phyloP scores from a whole-genome alignment of 2,888 invertebrate species.

The Rotaria macrura region DNA sequence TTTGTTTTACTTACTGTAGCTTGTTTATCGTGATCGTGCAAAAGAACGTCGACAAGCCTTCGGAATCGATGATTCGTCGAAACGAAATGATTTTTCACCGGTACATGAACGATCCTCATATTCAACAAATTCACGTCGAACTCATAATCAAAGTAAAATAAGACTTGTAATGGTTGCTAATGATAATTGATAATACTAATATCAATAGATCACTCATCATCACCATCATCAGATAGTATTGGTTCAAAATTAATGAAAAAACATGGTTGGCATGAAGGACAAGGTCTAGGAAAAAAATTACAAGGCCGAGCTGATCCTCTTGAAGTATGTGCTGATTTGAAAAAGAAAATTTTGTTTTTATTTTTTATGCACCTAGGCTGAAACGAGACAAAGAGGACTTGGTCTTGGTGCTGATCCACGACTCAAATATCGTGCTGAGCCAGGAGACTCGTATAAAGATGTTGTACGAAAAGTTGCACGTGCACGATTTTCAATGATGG shows the following conservation, averaged over 20 bases:
- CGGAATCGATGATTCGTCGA: slow-evolving; percentile 19
- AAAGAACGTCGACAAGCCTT: slow-evolving; percentile 30
- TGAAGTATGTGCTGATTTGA: slow-evolving; percentile 56
- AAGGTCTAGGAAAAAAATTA: slow-evolving; percentile 80
- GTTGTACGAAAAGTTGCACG: slow-evolving; percentile 80
- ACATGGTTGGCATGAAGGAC: slow-evolving; percentile 98
- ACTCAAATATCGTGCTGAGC: slow-evolving; percentile 65
- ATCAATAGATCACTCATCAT: neutral
- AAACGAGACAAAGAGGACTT: slow-evolving; percentile 62
- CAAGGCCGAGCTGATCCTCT: slow-evolving; percentile 86
- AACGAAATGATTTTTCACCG: slow-evolving; percentile 21
- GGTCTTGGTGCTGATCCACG: slow-evolving; percentile 71
- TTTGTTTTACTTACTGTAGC: neutral
- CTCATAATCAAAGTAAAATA: neutral
- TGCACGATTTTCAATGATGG: slow-evolving; percentile 69
- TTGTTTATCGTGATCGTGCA: slow-evolving; percentile 29
- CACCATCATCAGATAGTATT: neutral
- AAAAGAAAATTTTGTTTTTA: slow-evolving; percentile 28
- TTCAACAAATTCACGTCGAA: neutral
- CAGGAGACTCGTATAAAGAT: slow-evolving; percentile 75
- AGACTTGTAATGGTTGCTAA: too few species aligned
- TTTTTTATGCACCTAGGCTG: slow-evolving; percentile 54
- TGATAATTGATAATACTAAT: too few species aligned
- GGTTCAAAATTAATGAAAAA: slow-evolving; percentile 70
- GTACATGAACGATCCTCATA: neutral